Evolutionary conservation across 2,797 vertebrate genomes (phyloP).

Genomic region (Apogon hyalosoma): DNA sequence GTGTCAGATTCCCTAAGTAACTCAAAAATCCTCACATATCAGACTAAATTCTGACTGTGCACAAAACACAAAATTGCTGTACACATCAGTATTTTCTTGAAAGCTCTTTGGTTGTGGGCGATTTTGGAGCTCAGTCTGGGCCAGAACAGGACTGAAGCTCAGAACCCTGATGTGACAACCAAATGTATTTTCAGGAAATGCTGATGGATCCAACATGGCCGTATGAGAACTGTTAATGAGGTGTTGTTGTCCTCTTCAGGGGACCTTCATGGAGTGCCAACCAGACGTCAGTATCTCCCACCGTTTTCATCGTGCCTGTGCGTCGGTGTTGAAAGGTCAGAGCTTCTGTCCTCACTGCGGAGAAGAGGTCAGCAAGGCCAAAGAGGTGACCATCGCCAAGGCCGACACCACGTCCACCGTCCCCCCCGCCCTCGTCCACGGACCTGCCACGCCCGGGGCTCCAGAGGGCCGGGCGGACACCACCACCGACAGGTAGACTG

Average conservation of each 20-base stretch:
- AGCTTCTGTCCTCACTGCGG: slow-evolving; percentile 99
- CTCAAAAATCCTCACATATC: no score
- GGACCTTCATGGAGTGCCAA: slow-evolving; percentile 98
- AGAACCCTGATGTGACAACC: no score
- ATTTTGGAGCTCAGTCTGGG: no score
- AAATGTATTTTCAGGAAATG: no score
- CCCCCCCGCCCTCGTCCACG: slow-evolving; percentile 76
- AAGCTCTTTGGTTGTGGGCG: no score
- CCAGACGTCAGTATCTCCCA: slow-evolving; percentile 96
- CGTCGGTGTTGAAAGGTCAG: slow-evolving; percentile 91
- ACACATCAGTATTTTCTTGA: no score
- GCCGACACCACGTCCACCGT: slow-evolving; percentile 96
- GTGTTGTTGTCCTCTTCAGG: slow-evolving; percentile 77
- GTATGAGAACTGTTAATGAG: no score
- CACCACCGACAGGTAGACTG: slow-evolving; percentile 90
- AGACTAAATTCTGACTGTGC: no score
- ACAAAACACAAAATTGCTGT: no score
- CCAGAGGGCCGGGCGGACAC: slow-evolving; percentile 94
- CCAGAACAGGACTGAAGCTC: no score
- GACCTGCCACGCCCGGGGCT: slow-evolving; percentile 74
- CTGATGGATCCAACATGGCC: no score
- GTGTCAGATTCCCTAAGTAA: no score
- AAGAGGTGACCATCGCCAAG: slow-evolving; percentile 97
- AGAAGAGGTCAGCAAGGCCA: slow-evolving; percentile 94
- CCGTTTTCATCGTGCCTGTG: slow-evolving; percentile 93